Conservation (phyloP, 2,888 invertebrate species). For the Bellardia pandia region DNA sequence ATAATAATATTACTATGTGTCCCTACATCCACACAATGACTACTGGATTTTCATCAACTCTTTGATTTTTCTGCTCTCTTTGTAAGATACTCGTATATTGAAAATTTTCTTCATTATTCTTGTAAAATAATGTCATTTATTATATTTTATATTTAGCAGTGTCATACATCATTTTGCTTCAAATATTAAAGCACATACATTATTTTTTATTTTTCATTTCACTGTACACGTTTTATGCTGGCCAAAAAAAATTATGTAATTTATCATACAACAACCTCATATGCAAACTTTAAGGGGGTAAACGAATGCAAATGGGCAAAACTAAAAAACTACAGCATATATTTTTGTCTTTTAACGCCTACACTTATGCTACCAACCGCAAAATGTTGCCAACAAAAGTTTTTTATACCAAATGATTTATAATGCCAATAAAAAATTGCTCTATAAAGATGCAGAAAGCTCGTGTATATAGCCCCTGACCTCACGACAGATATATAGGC, state of each 20-base stretch:
- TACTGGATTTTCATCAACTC: no score
- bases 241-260: slow-evolving; percentile 47
- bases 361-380: slow-evolving; percentile 61
- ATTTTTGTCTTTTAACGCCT: slow-evolving; percentile 42
- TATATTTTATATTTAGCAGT: neutral
- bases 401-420: slow-evolving; percentile 63
- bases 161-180: slow-evolving; percentile 17
- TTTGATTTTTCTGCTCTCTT: neutral
- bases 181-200: neutral
- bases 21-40: no score
- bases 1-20: no score
- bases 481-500: neutral
- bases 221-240: slow-evolving; percentile 13
- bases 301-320: neutral
- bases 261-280: slow-evolving; percentile 30
- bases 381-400: slow-evolving; percentile 62
- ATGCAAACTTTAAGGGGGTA: slow-evolving; percentile 27
- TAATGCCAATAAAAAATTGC: slow-evolving; percentile 65
- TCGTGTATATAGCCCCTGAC: neutral
- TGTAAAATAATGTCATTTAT: neutral
- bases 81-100: neutral
- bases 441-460: neutral
- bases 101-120: neutral
- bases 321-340: slow-evolving; percentile 17
- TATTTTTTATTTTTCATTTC: neutral